Evolutionary conservation across 2,113 vertebrate genomes (phyloP), one percentile per base, ranked within the genome.

Genomic region (Oxyruncus cristatus): DNA sequence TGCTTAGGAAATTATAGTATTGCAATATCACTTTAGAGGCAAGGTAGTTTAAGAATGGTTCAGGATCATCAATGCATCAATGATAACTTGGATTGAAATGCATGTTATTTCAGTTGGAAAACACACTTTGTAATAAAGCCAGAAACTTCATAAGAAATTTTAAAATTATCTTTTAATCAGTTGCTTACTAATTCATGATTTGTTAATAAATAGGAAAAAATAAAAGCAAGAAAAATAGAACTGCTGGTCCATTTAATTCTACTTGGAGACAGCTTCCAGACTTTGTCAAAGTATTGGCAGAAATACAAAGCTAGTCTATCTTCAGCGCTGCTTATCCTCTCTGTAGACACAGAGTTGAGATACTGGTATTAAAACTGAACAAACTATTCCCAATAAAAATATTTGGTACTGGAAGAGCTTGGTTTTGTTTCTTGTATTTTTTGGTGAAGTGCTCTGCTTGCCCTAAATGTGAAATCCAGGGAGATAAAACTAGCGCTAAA

Each of bases 21-120:
- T 92, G 88, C 74, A 82, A 82, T 52, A 74, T 47, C n/a, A 79
- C 44, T 84, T 95, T 49, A 96, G 96, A 94, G 66, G 42, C 92
- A 95, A 89, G 81, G 33, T 72, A 53, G 72, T 85, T 94, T 92
- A 89, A 94, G 89, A 96, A 92, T 93, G 49, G 83, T 83, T 32
- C n/a, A n/a, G n/a, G n/a, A n/a, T n/a, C n/a, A n/a, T n/a, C n/a
- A n/a, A n/a, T n/a, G 42, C 89, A 81, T 86, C 97, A 97, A 96
- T 96, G 82, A 74, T 83, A 88, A 52, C 97, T 96, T 91, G 94
- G 96, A 97, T 85, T 94, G 78, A 96, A 97, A 97, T 94, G n/a
- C 17, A 95, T 55, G 24, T 39, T 94, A 76, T 83, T 95, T 97
- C 92, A 85, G 41, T 78, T 80, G 74, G 42, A 88, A 95, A 96